Conservation (phyloP, 2,113 vertebrate species). For the Sander vitreus region DNA sequence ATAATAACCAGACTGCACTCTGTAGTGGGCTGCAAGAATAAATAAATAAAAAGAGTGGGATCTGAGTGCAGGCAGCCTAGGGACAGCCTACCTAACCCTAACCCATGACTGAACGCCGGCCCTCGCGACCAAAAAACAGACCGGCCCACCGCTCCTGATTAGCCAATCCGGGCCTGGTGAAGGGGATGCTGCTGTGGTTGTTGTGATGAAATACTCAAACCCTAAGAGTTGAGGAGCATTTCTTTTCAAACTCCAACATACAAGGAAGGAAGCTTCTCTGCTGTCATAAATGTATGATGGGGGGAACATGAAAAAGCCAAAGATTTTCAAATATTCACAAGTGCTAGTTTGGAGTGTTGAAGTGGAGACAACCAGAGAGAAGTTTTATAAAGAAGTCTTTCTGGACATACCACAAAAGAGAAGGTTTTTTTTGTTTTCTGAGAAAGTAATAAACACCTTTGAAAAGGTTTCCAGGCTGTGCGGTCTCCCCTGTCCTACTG, state of each 20-base stretch:
- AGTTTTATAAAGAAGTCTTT: slow-evolving; percentile 37
- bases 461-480: slow-evolving; percentile 13
- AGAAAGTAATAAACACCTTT: slow-evolving; percentile 10
- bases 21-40: no score
- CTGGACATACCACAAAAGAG: background rate
- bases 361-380: background rate
- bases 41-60: no score
- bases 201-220: slow-evolving; percentile 38
- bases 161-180: background rate
- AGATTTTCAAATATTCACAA: slow-evolving; percentile 68
- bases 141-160: no score
- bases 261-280: slow-evolving; percentile 16
- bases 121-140: no score
- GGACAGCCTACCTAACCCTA: no score
- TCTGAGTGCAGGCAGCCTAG: no score
- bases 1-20: no score
- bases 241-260: slow-evolving; percentile 40
- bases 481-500: background rate
- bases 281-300: slow-evolving; percentile 63
- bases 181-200: slow-evolving; percentile 8
- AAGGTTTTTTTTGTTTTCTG: background rate
- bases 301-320: slow-evolving; percentile 53
- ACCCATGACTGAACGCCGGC: no score
- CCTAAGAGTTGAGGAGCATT: slow-evolving; percentile 9
- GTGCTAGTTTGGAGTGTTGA: slow-evolving; percentile 6